Conservation (phyloP, 2,888 invertebrate genomes). For the Leptinotarsa juncta region DNA sequence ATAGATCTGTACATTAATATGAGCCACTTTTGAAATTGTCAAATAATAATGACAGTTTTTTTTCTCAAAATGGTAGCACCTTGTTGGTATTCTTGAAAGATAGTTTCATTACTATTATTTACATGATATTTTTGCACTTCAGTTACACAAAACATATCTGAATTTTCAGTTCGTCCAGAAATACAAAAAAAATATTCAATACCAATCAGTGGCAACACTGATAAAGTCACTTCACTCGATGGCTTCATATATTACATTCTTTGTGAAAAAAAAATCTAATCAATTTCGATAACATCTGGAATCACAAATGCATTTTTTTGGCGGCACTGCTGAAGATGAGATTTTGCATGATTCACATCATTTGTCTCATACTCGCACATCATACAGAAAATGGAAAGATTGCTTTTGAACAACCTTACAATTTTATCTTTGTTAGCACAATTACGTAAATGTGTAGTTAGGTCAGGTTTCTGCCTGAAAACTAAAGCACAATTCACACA, state of each 20-base stretch:
- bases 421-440: conserved; percentile 3
- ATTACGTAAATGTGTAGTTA: neutral
- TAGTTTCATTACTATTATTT: too few species aligned
- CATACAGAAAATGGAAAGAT: conserved; percentile 27
- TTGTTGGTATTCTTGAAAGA: too few species aligned
- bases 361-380: conserved; percentile 28
- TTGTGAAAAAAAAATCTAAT: neutral
- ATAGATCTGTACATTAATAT: too few species aligned
- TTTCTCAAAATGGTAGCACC: too few species aligned
- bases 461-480: neutral
- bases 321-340: conserved; percentile 15
- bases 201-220: too few species aligned
- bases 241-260: neutral
- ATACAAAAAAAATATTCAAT: too few species aligned
- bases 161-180: too few species aligned
- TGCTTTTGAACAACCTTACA: conserved; percentile 31
- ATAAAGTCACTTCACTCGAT: too few species aligned
- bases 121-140: too few species aligned
- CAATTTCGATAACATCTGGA: conserved; percentile 22
- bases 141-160: too few species aligned
- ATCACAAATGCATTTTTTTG: neutral
- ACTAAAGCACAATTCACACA: conserved; percentile 25
- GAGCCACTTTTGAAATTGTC: too few species aligned
- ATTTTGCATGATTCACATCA: neutral
- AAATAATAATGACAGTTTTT: too few species aligned